A percentile compares a stretch with the other conserved stretches of the same genome.
Evolutionary conservation across 2,797 vertebrate genomes (phyloP).

Genomic region (Erethizon dorsatum): DNA sequence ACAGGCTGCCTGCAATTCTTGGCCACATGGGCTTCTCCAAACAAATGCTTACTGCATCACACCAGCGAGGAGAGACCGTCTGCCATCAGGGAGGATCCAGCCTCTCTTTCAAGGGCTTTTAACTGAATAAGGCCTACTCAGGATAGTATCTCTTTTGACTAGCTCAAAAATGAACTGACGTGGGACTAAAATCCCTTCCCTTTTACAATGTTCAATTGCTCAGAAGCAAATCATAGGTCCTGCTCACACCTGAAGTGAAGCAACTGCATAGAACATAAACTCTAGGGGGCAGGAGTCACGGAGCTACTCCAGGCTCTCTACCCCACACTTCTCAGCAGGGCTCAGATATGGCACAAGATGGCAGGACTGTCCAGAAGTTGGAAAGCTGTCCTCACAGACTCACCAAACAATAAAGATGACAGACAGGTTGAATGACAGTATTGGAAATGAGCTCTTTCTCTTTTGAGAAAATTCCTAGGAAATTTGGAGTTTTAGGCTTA

Average conservation of each 20-base stretch:
- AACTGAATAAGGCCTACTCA: background rate
- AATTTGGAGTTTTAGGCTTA: background rate
- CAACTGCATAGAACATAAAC: background rate
- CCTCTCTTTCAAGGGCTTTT: background rate
- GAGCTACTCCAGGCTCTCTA: background rate
- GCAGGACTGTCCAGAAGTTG: background rate
- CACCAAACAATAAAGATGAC: background rate
- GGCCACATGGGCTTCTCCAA: background rate
- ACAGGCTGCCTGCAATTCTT: background rate
- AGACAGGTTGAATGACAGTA: background rate
- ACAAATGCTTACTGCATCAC: background rate
- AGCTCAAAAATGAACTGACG: background rate
- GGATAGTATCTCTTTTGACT: background rate
- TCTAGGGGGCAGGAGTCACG: background rate
- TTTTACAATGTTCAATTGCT: background rate
- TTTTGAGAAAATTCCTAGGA: background rate
- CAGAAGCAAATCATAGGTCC: background rate
- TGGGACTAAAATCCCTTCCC: background rate
- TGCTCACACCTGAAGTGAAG: background rate
- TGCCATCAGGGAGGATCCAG: background rate
- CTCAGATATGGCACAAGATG: fast-evolving
- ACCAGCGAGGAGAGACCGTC: background rate
- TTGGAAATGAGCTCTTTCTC: background rate
- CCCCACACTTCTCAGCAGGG: background rate
- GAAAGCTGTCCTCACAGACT: background rate